Evolutionary conservation across 1,140 invertebrate genomes (phyloP).

Genomic region (Pogonomyrmex californicus): DNA sequence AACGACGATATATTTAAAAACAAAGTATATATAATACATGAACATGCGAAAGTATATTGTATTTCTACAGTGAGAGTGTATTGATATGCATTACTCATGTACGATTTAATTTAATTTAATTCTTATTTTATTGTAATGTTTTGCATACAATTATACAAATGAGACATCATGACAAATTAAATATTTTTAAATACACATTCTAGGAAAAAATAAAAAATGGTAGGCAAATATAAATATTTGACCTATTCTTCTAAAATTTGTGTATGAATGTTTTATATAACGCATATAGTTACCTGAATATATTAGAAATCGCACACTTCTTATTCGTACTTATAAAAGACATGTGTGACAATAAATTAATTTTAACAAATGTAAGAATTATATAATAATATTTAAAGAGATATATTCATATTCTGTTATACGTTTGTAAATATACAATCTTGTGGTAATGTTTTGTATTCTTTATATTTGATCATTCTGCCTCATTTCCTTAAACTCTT

Average conservation of each 20-base stretch:
- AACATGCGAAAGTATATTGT: not conserved
- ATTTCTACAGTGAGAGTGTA: not conserved
- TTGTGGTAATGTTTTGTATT: not conserved
- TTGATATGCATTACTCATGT: slow-evolving; percentile 8
- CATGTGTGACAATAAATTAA: slow-evolving; percentile 32
- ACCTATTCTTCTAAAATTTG: slow-evolving; percentile 12
- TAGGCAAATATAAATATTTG: not conserved
- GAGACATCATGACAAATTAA: not conserved
- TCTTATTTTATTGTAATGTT: not conserved
- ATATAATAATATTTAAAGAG: slow-evolving; percentile 49
- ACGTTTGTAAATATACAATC: slow-evolving; percentile 52
- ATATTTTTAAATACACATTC: not conserved
- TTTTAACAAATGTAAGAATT: slow-evolving; percentile 11
- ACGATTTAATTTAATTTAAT: slow-evolving; percentile 25
- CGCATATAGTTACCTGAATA: slow-evolving; percentile 53
- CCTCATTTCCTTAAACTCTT: not conserved
- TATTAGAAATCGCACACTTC: slow-evolving; percentile 28
- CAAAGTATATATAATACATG: slow-evolving; percentile 10
- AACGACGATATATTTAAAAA: not conserved
- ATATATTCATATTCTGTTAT: slow-evolving; percentile 58
- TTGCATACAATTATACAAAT: slow-evolving; percentile 12
- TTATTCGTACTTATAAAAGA: slow-evolving; percentile 11
- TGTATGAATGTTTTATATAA: slow-evolving; percentile 30
- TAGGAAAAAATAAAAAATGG: slow-evolving; percentile 15
- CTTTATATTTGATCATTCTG: not conserved